Conservation (phyloP, 2,797 vertebrate genomes). For the Bucorvus abyssinicus region DNA sequence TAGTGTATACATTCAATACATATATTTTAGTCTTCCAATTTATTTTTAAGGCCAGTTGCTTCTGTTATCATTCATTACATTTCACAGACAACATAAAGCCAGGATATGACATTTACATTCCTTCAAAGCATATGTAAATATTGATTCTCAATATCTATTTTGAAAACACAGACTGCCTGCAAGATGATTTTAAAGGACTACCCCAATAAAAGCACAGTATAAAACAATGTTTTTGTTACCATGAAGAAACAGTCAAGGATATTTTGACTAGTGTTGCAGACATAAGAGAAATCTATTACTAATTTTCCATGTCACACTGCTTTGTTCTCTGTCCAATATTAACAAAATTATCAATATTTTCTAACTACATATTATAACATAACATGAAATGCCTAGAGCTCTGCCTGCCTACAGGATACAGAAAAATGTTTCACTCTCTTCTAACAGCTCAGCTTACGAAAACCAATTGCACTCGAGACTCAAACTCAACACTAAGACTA, state of each 20-base stretch:
- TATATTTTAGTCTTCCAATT: not conserved
- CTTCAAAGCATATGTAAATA: not conserved
- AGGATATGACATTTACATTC: not conserved
- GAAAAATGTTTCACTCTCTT: not conserved
- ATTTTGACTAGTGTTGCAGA: not conserved
- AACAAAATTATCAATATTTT: not conserved
- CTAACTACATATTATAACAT: not conserved
- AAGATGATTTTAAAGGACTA: not conserved
- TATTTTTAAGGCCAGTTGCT: conserved; percentile 3
- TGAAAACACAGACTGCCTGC: not conserved
- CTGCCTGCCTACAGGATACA: not conserved
- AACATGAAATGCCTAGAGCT: not conserved
- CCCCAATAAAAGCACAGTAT: not conserved
- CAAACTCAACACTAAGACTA: not conserved
- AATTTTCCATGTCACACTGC: not conserved
- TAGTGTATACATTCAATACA: not conserved
- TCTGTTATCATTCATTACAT: not conserved
- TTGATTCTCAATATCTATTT: not conserved
- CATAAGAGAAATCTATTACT: not conserved
- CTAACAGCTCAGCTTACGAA: not conserved
- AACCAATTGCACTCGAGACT: not conserved
- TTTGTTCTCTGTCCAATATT: not conserved
- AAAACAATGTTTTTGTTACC: not conserved
- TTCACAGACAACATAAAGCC: not conserved
- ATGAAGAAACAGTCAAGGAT: not conserved